These are phyloP conservation scores for Protophormia terraenovae DNA, from an alignment of 2,888 invertebrate species.

Conservation along the genomic window DNA sequence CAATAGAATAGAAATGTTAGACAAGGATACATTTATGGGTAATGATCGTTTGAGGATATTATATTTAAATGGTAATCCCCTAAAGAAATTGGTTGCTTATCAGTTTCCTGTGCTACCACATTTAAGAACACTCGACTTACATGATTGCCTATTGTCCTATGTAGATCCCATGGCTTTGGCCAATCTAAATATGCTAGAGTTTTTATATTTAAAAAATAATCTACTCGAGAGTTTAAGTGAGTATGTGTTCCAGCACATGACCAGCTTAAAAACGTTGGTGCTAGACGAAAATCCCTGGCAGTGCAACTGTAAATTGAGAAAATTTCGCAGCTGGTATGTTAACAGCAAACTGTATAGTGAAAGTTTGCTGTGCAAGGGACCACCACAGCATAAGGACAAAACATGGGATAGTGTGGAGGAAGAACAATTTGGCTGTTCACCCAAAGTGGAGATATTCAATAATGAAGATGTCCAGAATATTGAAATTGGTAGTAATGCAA, in stretches of 20 bases:
- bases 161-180: conserved; percentile 90
- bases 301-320: conserved; percentile 93
- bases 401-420: conserved; percentile 90
- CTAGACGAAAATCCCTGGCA: conserved; percentile 94
- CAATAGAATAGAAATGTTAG: conserved; percentile 88
- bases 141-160: conserved; percentile 88
- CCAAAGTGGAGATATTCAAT: conserved; percentile 86
- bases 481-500: conserved; percentile 91
- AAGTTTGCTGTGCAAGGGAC: conserved; percentile 88
- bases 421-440: conserved; percentile 91
- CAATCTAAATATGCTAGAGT: conserved; percentile 87
- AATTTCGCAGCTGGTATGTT: conserved; percentile 92
- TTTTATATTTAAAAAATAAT: conserved; percentile 91
- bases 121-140: conserved; percentile 90
- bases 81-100: conserved; percentile 87
- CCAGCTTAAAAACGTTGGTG: conserved; percentile 89
- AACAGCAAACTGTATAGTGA: conserved; percentile 89
- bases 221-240: conserved; percentile 87
- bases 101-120: conserved; percentile 92
- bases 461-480: conserved; percentile 84
- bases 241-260: conserved; percentile 86
- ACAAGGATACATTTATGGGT: conserved; percentile 91
- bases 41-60: conserved; percentile 91
- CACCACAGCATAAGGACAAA: conserved; percentile 86
- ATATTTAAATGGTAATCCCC: conserved; percentile 91